Conservation (phyloP, 2,113 vertebrate species). For the Carettochelys insculpta region DNA sequence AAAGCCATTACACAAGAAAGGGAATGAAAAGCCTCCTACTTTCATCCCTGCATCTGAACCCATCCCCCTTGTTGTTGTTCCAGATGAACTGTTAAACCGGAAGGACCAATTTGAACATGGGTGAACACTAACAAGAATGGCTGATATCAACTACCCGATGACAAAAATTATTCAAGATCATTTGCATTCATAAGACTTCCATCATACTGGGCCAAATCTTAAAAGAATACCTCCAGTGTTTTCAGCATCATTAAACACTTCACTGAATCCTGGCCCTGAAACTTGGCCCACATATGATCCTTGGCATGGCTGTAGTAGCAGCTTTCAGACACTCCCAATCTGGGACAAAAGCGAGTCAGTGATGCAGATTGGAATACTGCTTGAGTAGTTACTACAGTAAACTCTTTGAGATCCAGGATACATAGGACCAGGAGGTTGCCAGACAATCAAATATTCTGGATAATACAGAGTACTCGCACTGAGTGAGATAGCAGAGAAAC, state of each 20-base stretch:
- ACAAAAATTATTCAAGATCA: background rate
- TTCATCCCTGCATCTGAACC: constrained; percentile 53
- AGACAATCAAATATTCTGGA: too few relatives aligned
- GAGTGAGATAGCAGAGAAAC: too few relatives aligned
- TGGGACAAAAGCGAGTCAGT: background rate
- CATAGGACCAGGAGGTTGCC: too few relatives aligned
- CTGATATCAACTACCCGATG: background rate
- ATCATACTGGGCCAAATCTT: background rate
- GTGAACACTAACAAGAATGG: constrained; percentile 20
- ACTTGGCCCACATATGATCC: background rate
- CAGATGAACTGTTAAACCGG: constrained; percentile 51
- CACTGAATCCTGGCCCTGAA: background rate
- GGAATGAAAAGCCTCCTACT: constrained; percentile 18
- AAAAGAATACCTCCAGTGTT: background rate
- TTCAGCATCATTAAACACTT: background rate
- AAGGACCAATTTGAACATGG: constrained; percentile 32
- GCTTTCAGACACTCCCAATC: background rate
- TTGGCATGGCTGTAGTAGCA: background rate
- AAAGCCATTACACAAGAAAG: constrained; percentile 58
- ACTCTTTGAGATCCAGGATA: too few relatives aligned
- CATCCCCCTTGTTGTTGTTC: constrained; percentile 30
- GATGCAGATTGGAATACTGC: background rate
- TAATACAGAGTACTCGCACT: too few relatives aligned
- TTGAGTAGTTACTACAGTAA: too few relatives aligned
- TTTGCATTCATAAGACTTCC: background rate